phyloP scores from a whole-genome alignment of 2,888 invertebrate species.

The Caenorhabditis wallacei region DNA sequence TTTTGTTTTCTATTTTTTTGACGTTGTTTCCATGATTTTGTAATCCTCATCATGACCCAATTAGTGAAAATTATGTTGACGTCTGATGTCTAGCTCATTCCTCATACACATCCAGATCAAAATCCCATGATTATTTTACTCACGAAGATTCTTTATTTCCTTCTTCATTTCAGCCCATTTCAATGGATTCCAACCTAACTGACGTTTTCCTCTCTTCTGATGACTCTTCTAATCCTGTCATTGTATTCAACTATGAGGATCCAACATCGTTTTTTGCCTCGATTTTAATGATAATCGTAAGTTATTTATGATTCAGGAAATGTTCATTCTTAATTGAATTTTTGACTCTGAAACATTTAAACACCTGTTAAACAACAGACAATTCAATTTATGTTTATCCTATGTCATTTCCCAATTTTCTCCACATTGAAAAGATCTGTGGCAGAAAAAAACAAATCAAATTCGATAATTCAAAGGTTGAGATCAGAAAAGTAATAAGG shows the following conservation, averaged over 20 bases:
- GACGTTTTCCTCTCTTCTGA: not conserved
- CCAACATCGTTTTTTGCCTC: slow-evolving; percentile 36
- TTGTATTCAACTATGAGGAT: slow-evolving; percentile 34
- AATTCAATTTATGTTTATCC: not conserved
- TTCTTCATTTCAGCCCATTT: not conserved
- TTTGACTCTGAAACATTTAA: slow-evolving; percentile 2
- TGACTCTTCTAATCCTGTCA: not conserved
- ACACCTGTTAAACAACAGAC: slow-evolving; percentile 12
- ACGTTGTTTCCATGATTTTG: slow-evolving; percentile 4
- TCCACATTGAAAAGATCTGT: no score
- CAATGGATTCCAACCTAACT: slow-evolving; percentile 10
- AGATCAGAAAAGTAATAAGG: not conserved
- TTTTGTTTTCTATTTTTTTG: not conserved
- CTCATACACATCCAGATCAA: not conserved
- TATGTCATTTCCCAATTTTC: not conserved
- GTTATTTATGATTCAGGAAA: slow-evolving; percentile 34
- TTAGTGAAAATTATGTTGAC: slow-evolving; percentile 5
- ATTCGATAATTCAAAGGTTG: not conserved
- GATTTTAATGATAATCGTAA: slow-evolving; percentile 34
- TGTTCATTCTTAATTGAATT: not conserved
- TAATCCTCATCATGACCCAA: slow-evolving; percentile 17
- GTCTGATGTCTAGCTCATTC: slow-evolving; percentile 21
- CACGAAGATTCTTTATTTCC: not conserved
- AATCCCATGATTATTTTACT: not conserved
- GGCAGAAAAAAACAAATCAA: no score